Conservation (phyloP, 2,888 invertebrate species). For the Hirtodrosophila confusa region DNA sequence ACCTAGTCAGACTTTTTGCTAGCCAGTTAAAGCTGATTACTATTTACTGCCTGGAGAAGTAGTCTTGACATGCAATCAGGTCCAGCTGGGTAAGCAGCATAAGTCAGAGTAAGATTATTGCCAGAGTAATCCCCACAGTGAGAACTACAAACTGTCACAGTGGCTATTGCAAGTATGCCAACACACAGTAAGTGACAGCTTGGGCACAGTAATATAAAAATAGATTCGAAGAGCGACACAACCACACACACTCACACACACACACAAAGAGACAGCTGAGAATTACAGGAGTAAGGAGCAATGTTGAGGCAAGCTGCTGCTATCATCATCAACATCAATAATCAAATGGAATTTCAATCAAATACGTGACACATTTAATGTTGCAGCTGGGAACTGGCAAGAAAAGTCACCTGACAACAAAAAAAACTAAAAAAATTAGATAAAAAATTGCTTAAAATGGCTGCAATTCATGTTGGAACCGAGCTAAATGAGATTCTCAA, state of each 20-base stretch:
- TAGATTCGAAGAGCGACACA: constrained; percentile 13
- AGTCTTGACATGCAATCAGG: neutral
- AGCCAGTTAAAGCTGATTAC: neutral
- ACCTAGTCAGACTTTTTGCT: no score
- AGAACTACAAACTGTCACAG: constrained; percentile 27
- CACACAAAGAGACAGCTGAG: neutral
- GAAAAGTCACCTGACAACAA: constrained; percentile 16
- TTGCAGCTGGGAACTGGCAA: constrained; percentile 7
- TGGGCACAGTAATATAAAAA: constrained; percentile 29
- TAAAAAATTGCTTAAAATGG: constrained; percentile 29
- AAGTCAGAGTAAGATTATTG: constrained; percentile 10
- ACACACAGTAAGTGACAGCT: constrained; percentile 35
- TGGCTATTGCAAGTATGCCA: constrained; percentile 35
- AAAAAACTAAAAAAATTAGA: constrained; percentile 7
- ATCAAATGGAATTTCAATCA: constrained; percentile 70
- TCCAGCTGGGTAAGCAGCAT: constrained; percentile 14
- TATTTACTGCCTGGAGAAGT: neutral
- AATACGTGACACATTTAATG: constrained; percentile 56
- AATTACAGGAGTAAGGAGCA: constrained; percentile 29
- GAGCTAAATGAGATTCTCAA: constrained; percentile 34
- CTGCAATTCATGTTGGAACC: constrained; percentile 20
- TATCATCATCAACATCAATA: constrained; percentile 45
- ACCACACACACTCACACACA: neutral
- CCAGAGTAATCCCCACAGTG: constrained; percentile 16
- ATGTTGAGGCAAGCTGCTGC: constrained; percentile 33